Conservation (phyloP, 2,888 invertebrate species). For the Alcis repandata region DNA sequence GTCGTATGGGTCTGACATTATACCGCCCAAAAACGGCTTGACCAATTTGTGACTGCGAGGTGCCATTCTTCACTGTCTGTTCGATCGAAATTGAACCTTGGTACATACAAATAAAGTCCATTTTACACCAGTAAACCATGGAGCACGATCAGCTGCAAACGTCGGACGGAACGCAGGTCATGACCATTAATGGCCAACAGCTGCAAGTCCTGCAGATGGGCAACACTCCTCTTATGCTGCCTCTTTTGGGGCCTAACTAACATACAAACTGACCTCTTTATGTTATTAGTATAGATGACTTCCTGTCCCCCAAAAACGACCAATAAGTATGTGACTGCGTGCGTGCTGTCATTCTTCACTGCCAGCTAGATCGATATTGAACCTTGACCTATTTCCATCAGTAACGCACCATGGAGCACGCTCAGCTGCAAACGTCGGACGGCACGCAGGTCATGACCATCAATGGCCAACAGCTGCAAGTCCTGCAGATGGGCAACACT, state of each 20-base stretch:
- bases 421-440: conserved; percentile 85
- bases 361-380: no score
- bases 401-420: conserved; percentile 84
- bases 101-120: no score
- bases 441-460: conserved; percentile 89
- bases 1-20: no score
- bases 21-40: no score
- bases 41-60: no score
- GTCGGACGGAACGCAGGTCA: conserved; percentile 88
- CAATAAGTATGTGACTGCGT: no score
- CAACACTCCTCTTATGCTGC: conserved; percentile 87
- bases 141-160: conserved; percentile 86
- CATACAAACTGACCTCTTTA: no score
- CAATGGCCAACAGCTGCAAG: conserved; percentile 88
- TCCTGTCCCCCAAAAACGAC: no score
- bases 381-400: conserved; percentile 38
- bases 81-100: no score
- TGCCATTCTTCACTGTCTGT: no score
- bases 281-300: no score
- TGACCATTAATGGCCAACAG: conserved; percentile 88
- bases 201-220: conserved; percentile 87
- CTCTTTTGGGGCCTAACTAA: no score
- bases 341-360: neutral
- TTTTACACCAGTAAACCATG: conserved; percentile 82
- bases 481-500: conserved; percentile 82